Conservation (phyloP, 2,113 vertebrate genomes). For the Elgaria multicarinata region DNA sequence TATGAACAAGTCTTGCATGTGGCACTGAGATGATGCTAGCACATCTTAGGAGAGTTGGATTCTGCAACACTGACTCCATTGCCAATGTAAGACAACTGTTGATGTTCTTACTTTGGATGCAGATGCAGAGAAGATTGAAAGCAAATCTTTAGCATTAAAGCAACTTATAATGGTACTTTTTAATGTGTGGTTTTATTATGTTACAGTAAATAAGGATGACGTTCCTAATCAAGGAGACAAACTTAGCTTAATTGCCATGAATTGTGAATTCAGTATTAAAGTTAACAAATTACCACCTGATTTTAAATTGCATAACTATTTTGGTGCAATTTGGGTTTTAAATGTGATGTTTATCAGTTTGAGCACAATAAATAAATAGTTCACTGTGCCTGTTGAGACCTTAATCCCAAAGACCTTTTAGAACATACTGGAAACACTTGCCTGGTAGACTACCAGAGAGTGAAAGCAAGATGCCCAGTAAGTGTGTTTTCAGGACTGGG, state of each 20-base stretch:
- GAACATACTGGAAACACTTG: not conserved
- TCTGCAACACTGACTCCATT: not conserved
- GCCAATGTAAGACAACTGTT: not conserved
- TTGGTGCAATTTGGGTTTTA: not conserved
- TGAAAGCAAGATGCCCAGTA: not conserved
- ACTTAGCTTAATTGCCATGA: not conserved
- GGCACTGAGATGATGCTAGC: constrained; percentile 31
- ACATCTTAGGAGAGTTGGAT: not conserved
- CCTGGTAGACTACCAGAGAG: not conserved
- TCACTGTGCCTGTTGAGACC: not conserved
- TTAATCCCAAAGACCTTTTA: not conserved
- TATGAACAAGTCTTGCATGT: constrained; percentile 50
- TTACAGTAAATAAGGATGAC: constrained; percentile 16
- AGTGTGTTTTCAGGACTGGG: not conserved
- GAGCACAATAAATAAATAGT: not conserved
- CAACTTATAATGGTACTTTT: constrained; percentile 27
- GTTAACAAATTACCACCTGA: not conserved
- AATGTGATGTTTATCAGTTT: not conserved
- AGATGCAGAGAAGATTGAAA: not conserved
- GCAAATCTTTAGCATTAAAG: constrained; percentile 3
- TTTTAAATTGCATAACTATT: not conserved
- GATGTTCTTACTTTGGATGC: not conserved
- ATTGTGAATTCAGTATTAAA: not conserved
- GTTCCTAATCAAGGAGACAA: not conserved
- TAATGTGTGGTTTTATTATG: constrained; percentile 20